Evolutionary conservation across 2,888 invertebrate species (phyloP).

Genomic region (Drosophila anomalata): DNA sequence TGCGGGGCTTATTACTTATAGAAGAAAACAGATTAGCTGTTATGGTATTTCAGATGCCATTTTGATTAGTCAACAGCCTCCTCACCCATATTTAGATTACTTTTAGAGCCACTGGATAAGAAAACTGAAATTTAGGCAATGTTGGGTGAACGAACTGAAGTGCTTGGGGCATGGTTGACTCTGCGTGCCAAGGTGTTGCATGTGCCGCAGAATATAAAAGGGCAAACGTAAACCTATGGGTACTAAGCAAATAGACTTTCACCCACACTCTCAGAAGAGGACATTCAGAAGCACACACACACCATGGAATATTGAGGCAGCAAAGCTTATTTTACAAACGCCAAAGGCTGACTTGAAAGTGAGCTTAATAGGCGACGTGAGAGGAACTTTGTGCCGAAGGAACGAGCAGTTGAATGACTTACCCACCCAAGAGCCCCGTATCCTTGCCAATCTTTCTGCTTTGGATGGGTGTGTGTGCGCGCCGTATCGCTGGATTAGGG

Average conservation of each 20-base stretch:
- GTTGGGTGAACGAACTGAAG: slow-evolving; percentile 41
- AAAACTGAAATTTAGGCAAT: background rate
- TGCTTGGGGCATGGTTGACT: slow-evolving; percentile 30
- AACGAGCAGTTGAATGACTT: slow-evolving; percentile 35
- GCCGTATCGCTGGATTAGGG: slow-evolving; percentile 63
- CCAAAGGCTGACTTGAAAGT: slow-evolving; percentile 62
- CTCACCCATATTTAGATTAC: slow-evolving; percentile 20
- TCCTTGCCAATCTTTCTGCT: slow-evolving; percentile 2
- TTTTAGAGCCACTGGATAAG: slow-evolving; percentile 4
- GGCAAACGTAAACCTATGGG: slow-evolving; percentile 37
- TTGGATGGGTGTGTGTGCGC: slow-evolving; percentile 22
- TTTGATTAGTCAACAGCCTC: background rate
- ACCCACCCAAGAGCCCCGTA: background rate
- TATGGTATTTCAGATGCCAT: background rate
- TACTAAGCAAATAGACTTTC: slow-evolving; percentile 54
- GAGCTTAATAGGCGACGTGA: slow-evolving; percentile 51
- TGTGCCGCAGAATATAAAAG: slow-evolving; percentile 45
- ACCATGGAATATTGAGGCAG: slow-evolving; percentile 23
- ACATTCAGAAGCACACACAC: slow-evolving; percentile 15
- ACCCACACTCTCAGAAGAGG: slow-evolving; percentile 1
- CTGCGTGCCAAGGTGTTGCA: slow-evolving; percentile 56
- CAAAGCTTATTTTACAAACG: slow-evolving; percentile 66
- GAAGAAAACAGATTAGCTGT: background rate
- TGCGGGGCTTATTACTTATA: slow-evolving; percentile 7
- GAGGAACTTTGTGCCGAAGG: slow-evolving; percentile 31